Conservation (phyloP, 2,797 vertebrate genomes). For the Salarias fasciatus region DNA sequence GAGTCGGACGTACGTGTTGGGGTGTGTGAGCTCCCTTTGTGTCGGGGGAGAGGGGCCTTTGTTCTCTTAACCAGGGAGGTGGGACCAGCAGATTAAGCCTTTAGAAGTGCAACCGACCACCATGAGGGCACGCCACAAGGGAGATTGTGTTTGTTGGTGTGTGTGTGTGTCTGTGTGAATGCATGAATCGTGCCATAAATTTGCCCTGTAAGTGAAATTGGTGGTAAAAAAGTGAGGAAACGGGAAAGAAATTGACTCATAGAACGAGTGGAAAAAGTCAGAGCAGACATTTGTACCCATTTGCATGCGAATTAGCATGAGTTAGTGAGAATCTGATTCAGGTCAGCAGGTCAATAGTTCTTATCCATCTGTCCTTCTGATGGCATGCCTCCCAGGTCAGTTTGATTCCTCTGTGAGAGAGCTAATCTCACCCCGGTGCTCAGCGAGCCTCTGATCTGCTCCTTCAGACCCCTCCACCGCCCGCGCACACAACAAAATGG, state of each 20-base stretch:
- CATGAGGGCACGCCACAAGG: conserved; percentile 76
- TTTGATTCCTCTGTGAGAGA: conserved; percentile 76
- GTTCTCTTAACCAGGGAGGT: conserved; percentile 84
- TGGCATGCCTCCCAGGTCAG: conserved; percentile 80
- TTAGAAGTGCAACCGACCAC: conserved; percentile 83
- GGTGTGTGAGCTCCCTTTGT: conserved; percentile 81
- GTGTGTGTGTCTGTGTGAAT: not conserved
- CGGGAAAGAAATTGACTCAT: not conserved
- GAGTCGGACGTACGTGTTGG: conserved; percentile 77
- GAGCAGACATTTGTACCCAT: conserved; percentile 67
- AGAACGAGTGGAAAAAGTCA: conserved; percentile 48
- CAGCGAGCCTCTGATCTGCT: conserved; percentile 81
- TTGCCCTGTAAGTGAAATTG: conserved; percentile 1
- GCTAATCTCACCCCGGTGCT: conserved; percentile 78
- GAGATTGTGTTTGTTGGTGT: conserved; percentile 59
- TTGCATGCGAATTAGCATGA: conserved; percentile 78
- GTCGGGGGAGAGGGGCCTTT: conserved; percentile 76
- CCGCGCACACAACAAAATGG: conserved; percentile 53
- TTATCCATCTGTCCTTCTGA: conserved; percentile 84
- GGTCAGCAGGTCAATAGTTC: conserved; percentile 83
- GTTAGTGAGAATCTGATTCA: conserved; percentile 75
- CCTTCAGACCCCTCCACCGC: conserved; percentile 68
- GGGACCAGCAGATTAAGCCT: conserved; percentile 82
- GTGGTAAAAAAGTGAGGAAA: not conserved
- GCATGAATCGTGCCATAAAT: not conserved